Evolutionary conservation across 2,113 vertebrate genomes (phyloP), one percentile per base, ranked within the genome.

Genomic region (Podarcis cretensis): DNA sequence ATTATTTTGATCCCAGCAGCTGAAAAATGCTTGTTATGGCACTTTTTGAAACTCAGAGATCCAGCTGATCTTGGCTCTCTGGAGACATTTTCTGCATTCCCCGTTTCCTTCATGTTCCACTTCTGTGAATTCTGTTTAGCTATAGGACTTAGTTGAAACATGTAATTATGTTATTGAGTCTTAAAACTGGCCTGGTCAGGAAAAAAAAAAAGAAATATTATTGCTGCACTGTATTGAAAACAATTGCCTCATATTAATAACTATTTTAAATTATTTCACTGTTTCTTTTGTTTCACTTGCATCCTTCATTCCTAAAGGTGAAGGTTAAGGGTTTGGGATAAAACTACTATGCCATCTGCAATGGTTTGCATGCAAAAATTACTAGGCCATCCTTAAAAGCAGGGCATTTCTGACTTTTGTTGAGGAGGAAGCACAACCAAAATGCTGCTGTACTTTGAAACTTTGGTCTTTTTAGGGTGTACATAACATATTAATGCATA

Each of bases 151-250:
- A 23, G 87, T 43, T 75, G 90, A 85, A 79, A 82, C 65, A 27
- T 65, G 1, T 91, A 91, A 73, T 86, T 87, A 63, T 21, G 20
- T 90, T 69, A 32, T 90, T 83, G 76, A 10, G 90, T 86, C n/a
- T 69, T 93, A 76, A 88, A 63, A 35, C 16, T 35, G 37, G 10
- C 13, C 27, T 35, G 74, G 73, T 30, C 6, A 35, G 43, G 7
- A 37, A 77, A 35, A 37, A 37, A 77, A 35, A 37, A 40, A 5
- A 73, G 23, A 90, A 68, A 6, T 10, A 71, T 71, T 71, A 14
- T 23, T 85, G 83, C n/a, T 73, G 30, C 73, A 66, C 80, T 57
- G 30, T 3, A 73, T 90, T n/a, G 13, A n/a, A 32, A 77, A 85
- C 2, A 6, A 37, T 0, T 0, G 54, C 78, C 65, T 90, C 81